A percentile compares a stretch with the other conserved stretches of the same genome.
Conservation (phyloP, 2,888 invertebrate species). For the Tipula unca region DNA sequence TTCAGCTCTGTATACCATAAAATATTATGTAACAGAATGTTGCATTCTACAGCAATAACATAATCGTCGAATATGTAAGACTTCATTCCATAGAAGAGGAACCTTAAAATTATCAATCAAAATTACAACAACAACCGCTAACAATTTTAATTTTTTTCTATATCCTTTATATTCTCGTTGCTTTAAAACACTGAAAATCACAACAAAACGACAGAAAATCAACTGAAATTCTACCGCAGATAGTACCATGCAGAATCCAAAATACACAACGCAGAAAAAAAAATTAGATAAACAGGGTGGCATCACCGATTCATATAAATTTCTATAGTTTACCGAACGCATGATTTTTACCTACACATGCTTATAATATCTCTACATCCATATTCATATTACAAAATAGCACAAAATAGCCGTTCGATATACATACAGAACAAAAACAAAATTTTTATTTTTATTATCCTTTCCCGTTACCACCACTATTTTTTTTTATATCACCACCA, state of each 20-base stretch:
- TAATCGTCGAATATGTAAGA: neutral
- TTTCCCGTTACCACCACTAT: neutral
- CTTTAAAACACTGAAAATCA: neutral
- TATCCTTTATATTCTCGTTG: neutral
- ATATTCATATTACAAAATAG: neutral
- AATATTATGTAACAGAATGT: neutral
- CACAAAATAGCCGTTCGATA: neutral
- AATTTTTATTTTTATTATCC: neutral
- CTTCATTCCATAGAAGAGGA: neutral
- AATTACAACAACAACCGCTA: neutral
- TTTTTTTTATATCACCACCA: neutral
- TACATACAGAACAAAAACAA: neutral
- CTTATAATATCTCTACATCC: neutral
- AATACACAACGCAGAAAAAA: neutral
- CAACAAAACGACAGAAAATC: neutral
- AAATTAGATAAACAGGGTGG: neutral
- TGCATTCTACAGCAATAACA: neutral
- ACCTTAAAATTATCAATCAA: slow-evolving; percentile 8
- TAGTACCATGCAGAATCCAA: neutral
- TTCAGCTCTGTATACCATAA: neutral
- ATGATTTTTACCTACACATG: neutral
- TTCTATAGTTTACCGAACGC: neutral
- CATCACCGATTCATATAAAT: neutral
- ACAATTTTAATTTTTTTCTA: neutral
- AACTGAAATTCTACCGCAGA: neutral